Conservation (phyloP, 2,888 invertebrate species). For the Aphelenchoides bicaudatus region DNA sequence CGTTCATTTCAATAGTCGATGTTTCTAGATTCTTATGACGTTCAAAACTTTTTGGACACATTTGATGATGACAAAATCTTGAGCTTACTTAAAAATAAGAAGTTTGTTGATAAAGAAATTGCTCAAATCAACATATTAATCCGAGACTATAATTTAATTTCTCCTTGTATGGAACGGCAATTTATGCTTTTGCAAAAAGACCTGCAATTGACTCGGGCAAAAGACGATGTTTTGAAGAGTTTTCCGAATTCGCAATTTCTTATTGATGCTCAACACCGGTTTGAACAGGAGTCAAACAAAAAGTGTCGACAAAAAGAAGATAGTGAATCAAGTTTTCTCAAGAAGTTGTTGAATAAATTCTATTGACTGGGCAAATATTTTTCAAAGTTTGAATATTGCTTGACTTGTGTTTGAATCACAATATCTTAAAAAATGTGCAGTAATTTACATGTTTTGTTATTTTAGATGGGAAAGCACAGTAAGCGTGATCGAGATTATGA, state of each 20-base stretch:
- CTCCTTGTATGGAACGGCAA: slow-evolving; percentile 15
- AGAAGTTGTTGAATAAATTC: background rate
- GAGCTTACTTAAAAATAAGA: background rate
- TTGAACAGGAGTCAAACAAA: background rate
- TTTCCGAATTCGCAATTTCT: background rate
- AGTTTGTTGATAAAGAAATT: background rate
- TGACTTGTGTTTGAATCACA: too few relatives aligned
- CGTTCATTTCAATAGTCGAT: background rate
- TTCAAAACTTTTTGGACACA: background rate
- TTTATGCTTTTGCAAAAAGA: slow-evolving; percentile 13
- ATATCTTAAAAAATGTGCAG: too few relatives aligned
- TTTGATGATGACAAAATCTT: background rate
- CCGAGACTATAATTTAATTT: slow-evolving; percentile 20
- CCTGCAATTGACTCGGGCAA: background rate
- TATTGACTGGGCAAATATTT: too few relatives aligned
- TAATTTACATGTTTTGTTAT: too few relatives aligned
- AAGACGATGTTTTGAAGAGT: slow-evolving; percentile 17
- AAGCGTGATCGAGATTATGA: too few relatives aligned
- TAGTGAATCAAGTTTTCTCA: background rate
- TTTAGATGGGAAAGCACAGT: too few relatives aligned
- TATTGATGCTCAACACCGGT: background rate
- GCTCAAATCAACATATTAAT: slow-evolving; percentile 19
- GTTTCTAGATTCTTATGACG: background rate
- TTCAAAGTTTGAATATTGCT: too few relatives aligned
- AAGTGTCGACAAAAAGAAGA: background rate